Percentiles rank a stretch among this genome's conserved stretches.
Evolutionary conservation across 2,888 invertebrate genomes (phyloP).

Genomic region (Hirtodrosophila alboralis): DNA sequence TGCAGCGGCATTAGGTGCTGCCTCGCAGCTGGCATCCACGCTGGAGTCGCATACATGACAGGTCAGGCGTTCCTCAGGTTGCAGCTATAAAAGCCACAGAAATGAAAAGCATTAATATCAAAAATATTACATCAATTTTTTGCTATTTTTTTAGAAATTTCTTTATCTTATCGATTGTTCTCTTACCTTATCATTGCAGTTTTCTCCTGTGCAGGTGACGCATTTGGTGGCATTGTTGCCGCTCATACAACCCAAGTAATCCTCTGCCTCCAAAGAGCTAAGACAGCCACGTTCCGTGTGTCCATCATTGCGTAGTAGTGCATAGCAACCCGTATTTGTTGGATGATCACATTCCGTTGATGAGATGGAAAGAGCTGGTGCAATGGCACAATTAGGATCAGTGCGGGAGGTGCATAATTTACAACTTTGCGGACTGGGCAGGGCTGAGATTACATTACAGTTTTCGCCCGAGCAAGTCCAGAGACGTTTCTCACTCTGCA

Average conservation of each 20-base stretch:
- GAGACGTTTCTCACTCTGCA: slow-evolving; percentile 61
- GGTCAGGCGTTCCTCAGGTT: slow-evolving; percentile 70
- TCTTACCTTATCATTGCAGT: slow-evolving; percentile 72
- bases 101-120: no score
- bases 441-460: slow-evolving; percentile 68
- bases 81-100: slow-evolving; percentile 53
- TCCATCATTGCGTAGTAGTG: slow-evolving; percentile 66
- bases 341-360: slow-evolving; percentile 50
- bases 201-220: slow-evolving; percentile 56
- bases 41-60: slow-evolving; percentile 75
- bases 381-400: slow-evolving; percentile 66
- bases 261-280: slow-evolving; percentile 56
- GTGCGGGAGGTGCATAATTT: slow-evolving; percentile 73
- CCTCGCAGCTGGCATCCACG: slow-evolving; percentile 55
- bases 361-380: slow-evolving; percentile 37
- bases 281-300: slow-evolving; percentile 81
- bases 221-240: slow-evolving; percentile 62
- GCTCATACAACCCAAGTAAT: slow-evolving; percentile 63
- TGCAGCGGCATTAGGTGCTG: slow-evolving; percentile 38
- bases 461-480: slow-evolving; percentile 75
- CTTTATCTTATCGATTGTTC: no score
- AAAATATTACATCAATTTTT: no score
- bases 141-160: no score
- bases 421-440: slow-evolving; percentile 61
- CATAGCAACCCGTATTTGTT: slow-evolving; percentile 74